Conservation (phyloP, 2,888 invertebrate genomes). For the Hemithea aestivaria region DNA sequence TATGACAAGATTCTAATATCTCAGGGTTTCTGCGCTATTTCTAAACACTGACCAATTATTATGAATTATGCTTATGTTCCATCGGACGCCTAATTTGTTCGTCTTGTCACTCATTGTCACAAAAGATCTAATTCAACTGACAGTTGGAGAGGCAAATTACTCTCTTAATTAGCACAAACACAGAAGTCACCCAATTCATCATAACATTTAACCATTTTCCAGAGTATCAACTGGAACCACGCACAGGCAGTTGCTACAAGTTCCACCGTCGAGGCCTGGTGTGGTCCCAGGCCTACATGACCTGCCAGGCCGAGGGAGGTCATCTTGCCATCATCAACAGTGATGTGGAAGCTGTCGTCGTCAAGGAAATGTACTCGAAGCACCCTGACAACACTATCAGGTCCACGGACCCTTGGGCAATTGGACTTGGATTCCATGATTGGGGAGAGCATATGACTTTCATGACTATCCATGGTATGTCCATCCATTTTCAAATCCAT, state of each 20-base stretch:
- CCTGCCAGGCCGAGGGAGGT: slow-evolving; percentile 47
- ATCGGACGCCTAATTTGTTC: too few relatives aligned
- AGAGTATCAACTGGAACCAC: slow-evolving; percentile 38
- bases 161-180: too few relatives aligned
- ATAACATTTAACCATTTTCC: too few relatives aligned
- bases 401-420: slow-evolving; percentile 22
- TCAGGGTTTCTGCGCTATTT: too few relatives aligned
- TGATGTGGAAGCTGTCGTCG: slow-evolving; percentile 31
- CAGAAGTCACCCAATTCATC: too few relatives aligned
- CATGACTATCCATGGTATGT: slow-evolving; percentile 42
- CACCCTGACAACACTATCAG: slow-evolving; percentile 26
- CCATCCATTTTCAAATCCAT: too few relatives aligned
- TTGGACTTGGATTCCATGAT: slow-evolving; percentile 37
- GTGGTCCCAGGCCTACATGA: slow-evolving; percentile 44
- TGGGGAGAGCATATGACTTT: slow-evolving; percentile 38
- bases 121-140: too few relatives aligned
- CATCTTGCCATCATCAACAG: slow-evolving; percentile 49
- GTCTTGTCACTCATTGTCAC: too few relatives aligned
- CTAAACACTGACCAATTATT: too few relatives aligned
- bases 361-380: slow-evolving; percentile 33
- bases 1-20: too few relatives aligned
- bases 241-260: slow-evolving; percentile 49
- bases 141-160: too few relatives aligned
- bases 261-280: slow-evolving; percentile 40
- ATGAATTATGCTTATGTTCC: too few relatives aligned